Conservation (phyloP, 2,113 vertebrate genomes). For the Misgurnus anguillicaudatus region DNA sequence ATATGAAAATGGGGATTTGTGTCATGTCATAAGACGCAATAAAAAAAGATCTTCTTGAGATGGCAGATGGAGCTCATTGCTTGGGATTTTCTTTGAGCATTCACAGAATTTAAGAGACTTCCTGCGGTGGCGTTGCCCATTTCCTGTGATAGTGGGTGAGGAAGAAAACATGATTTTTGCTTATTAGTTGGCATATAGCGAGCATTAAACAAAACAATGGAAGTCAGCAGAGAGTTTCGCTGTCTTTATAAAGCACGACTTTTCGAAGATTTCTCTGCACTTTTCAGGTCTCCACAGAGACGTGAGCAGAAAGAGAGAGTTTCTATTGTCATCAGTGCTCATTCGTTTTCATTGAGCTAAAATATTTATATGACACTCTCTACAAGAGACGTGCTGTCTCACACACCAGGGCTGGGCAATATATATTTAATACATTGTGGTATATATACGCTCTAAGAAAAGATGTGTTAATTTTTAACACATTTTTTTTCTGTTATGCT, state of each 20-base stretch:
- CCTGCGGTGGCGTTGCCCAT: neutral
- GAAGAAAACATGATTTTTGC: neutral
- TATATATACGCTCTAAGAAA: too few species aligned
- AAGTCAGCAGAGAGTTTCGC: neutral
- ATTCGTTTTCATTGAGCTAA: neutral
- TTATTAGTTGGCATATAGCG: neutral
- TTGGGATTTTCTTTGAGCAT: neutral
- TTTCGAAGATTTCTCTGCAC: neutral
- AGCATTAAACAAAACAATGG: neutral
- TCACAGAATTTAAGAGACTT: slow-evolving; percentile 1
- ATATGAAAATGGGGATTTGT: slow-evolving; percentile 12
- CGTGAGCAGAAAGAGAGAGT: slow-evolving; percentile 9
- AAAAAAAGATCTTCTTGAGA: slow-evolving; percentile 10
- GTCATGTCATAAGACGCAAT: neutral
- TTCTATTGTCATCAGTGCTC: slow-evolving; percentile 17
- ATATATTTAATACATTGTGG: too few species aligned
- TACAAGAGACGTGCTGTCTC: slow-evolving; percentile 3
- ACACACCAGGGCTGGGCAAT: too few species aligned
- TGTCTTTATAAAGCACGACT: neutral
- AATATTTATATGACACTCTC: slow-evolving; percentile 11
- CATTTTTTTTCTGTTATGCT: too few species aligned
- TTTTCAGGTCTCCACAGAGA: neutral
- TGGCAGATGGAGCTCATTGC: slow-evolving; percentile 11
- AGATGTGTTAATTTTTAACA: too few species aligned
- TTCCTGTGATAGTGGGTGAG: neutral